Percentiles rank a stretch among this genome's conserved stretches.
phyloP scores from a whole-genome alignment of 2,113 vertebrate species.

The Nesoenas mayeri region DNA sequence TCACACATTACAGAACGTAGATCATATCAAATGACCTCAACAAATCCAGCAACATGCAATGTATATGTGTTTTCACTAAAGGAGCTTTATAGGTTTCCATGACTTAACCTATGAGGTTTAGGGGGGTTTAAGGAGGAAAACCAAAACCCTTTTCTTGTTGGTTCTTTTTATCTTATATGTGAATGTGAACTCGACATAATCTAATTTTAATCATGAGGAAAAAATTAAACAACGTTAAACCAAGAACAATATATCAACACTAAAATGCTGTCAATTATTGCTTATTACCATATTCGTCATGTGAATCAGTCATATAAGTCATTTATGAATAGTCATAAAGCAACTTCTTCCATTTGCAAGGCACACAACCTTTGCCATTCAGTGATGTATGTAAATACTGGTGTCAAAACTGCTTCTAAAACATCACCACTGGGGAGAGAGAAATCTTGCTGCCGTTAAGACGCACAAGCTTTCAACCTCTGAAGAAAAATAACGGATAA shows the following conservation, averaged over 20 bases:
- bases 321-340: neutral
- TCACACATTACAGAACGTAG: conserved; percentile 30
- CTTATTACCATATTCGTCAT: neutral
- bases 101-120: conserved; percentile 48
- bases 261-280: conserved; percentile 13
- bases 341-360: conserved; percentile 6
- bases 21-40: conserved; percentile 51
- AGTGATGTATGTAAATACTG: neutral
- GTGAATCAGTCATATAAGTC: neutral
- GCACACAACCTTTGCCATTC: neutral
- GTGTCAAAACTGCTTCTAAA: conserved; percentile 1
- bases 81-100: conserved; percentile 51
- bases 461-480: neutral
- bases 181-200: conserved; percentile 1
- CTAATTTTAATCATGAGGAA: conserved; percentile 13
- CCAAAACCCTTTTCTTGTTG: conserved; percentile 39
- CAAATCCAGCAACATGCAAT: conserved; percentile 42
- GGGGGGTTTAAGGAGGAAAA: conserved; percentile 28
- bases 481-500: neutral
- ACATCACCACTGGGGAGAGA: neutral
- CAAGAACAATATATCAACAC: conserved; percentile 2
- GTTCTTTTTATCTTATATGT: conserved; percentile 12
- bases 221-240: conserved; percentile 26
- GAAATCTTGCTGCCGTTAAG: neutral
- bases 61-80: conserved; percentile 14